Evolutionary conservation across 30 jellyfish, hydroid and myxozoan species (phyloP), one percentile per base, ranked within the genome.

Genomic region (Mastigias papua): DNA sequence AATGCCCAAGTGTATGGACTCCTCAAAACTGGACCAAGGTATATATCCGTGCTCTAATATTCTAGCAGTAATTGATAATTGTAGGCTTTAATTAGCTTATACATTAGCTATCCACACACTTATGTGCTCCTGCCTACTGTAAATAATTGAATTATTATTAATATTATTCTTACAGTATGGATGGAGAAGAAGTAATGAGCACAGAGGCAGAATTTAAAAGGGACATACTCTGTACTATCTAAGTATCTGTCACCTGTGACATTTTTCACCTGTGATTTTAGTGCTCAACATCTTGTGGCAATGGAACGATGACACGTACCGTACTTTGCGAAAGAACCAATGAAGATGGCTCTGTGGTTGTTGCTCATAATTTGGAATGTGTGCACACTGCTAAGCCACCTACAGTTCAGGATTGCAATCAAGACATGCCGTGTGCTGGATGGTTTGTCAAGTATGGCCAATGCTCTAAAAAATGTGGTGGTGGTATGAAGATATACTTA

Each of bases 401-500:
- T 11, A 51, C 90, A 4, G 66, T 57, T n/a, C 84, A 82, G 17
- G 37, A 86, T 2, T 93, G 98, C 74, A 93, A 88, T 73, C 72
- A 51, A 2, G 97, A 93, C 11, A 83, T 35, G 4, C 93, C 88
- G 4, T 93, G 98, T 33, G 89, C 97, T 20, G 97, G 73, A 28
- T 93, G 98, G 98, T 22, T 17, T 35, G 64, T 82, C 51, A 62
- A 50, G 29, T 93, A 50, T 76, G 60, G 89, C 1, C 60, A 77
- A 48, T 93, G 98, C 87, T 73, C 97, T 61, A 80, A 65, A 58
- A 78, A 87, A 6, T 93, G 98, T 60, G 98, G 97, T 30, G 93
- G 93, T 76, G 98, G 98, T 92, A 78, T 48, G 42, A 2, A 34
- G 1, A 0, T 5, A 37, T 37, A 37, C 54, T n/a, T n/a, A n/a